Evolutionary conservation across 2,888 invertebrate genomes (phyloP), one percentile per base, ranked within the genome.

Genomic region (Dryobotodes eremita): DNA sequence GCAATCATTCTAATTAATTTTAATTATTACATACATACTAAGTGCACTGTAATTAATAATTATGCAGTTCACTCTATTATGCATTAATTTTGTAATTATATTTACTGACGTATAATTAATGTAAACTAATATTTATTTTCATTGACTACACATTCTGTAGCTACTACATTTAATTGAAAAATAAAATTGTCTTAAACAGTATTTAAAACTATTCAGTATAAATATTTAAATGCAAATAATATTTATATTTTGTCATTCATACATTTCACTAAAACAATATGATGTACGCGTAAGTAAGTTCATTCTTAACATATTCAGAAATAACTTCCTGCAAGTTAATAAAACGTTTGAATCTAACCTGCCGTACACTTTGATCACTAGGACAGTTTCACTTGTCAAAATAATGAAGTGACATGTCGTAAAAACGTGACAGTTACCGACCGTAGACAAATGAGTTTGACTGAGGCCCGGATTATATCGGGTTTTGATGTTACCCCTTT

Each of bases 391-490:
- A 92, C 92, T 92, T 94, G 94, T 95, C 94, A 95, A 92, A 94
- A 94, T 93, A 94, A 94, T 93, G 92, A 92, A 93, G 92, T 93
- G 93, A 92, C 92, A 92, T 85, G 91, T 92, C 90, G 90, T 93
- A 92, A 92, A 92, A 94, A 93, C 85, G 86, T 91, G 91, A 93
- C 92, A 90, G 92, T 92, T 90, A 90, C 81, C 92, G 91, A 91
- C 94, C 94, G 92, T 92, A 94, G 91, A 92, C 90, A 91, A 93
- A 92, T 92, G 88, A 88, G 88, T 91, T 91, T 92, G 91, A 92
- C 90, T 87, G 86, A 88, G 85, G 85, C 80, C 88, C 87, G 92
- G 94, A 94, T 94, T 95, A 93, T 92, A 92, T 93, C 92, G 90
- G 91, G 91, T 92, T 92, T 91, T 88, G 77, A 74, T 82, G 86